Evolutionary conservation across 2,888 invertebrate genomes (phyloP).

Genomic region (Ametastegia equiseti): DNA sequence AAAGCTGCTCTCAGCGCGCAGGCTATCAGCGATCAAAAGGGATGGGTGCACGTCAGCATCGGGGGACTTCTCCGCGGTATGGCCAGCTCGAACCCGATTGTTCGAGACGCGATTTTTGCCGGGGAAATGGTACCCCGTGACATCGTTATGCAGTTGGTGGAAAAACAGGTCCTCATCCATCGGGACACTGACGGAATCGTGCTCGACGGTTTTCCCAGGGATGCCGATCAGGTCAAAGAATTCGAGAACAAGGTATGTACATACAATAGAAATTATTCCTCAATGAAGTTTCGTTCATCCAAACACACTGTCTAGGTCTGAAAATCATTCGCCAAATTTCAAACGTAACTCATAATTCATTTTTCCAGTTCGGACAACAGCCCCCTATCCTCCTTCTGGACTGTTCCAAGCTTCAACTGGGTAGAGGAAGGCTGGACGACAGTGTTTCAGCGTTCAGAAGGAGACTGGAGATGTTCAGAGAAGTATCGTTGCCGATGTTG

Average conservation of each 20-base stretch:
- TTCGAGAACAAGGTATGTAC: conserved; percentile 92
- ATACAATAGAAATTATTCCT: too few species aligned
- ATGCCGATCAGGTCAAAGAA: conserved; percentile 90
- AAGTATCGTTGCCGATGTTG: conserved; percentile 92
- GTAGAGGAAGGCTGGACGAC: conserved; percentile 90
- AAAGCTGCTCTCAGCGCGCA: conserved; percentile 89
- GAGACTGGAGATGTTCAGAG: conserved; percentile 91
- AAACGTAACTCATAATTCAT: too few species aligned
- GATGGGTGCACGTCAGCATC: conserved; percentile 88
- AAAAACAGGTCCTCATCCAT: conserved; percentile 79
- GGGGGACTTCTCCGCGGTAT: conserved; percentile 87
- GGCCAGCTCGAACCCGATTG: conserved; percentile 82
- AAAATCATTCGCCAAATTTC: conserved; percentile 42
- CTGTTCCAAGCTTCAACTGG: conserved; percentile 93
- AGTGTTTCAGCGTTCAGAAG: conserved; percentile 90
- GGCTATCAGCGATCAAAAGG: conserved; percentile 82
- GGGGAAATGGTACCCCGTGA: conserved; percentile 91
- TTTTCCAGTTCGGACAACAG: conserved; percentile 83
- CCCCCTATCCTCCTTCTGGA: conserved; percentile 92
- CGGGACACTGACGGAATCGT: conserved; percentile 84
- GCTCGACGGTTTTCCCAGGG: conserved; percentile 96
- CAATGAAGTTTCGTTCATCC: too few species aligned
- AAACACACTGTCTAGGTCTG: too few species aligned
- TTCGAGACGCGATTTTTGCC: conserved; percentile 84
- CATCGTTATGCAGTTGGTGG: conserved; percentile 86